Evolutionary conservation across 2,797 vertebrate species (phyloP).

Genomic region (Serranus cabrilla): DNA sequence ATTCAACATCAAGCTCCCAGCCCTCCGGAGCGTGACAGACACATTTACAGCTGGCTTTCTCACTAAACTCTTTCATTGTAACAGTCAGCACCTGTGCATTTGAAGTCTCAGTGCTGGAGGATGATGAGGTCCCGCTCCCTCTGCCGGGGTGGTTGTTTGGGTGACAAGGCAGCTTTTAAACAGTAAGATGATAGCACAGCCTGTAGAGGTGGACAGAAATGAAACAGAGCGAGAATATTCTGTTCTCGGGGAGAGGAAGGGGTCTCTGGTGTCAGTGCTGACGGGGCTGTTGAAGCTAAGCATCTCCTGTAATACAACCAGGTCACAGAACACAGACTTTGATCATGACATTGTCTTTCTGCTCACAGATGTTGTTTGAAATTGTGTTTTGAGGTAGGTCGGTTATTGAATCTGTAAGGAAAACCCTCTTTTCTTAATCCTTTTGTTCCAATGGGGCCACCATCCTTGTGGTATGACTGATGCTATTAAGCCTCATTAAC

Average conservation of each 20-base stretch:
- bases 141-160: conserved; percentile 14
- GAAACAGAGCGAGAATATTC: conserved; percentile 23
- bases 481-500: conserved; percentile 34
- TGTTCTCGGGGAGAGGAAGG: conserved; percentile 29
- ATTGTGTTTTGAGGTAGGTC: conserved; percentile 46
- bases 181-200: conserved; percentile 18
- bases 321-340: conserved; percentile 64
- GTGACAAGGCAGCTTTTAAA: conserved; percentile 41
- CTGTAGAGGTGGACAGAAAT: conserved; percentile 28
- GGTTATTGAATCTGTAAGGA: conserved; percentile 35
- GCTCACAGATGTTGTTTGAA: conserved; percentile 55
- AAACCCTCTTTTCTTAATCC: not conserved
- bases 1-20: conserved; percentile 22
- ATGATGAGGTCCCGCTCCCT: conserved; percentile 26
- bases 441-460: conserved; percentile 7
- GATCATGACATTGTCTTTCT: conserved; percentile 62
- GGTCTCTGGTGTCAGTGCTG: conserved; percentile 40
- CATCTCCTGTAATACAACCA: conserved; percentile 50
- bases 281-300: conserved; percentile 16
- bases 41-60: conserved; percentile 26
- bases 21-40: conserved; percentile 40
- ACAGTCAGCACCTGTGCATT: conserved; percentile 22
- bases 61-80: conserved; percentile 28
- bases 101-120: conserved; percentile 9
- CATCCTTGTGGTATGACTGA: conserved; percentile 6